A percentile compares a stretch with the other conserved stretches of the same genome.
Evolutionary conservation across 2,888 invertebrate genomes (phyloP).

Genomic region (Synergus japonicus): DNA sequence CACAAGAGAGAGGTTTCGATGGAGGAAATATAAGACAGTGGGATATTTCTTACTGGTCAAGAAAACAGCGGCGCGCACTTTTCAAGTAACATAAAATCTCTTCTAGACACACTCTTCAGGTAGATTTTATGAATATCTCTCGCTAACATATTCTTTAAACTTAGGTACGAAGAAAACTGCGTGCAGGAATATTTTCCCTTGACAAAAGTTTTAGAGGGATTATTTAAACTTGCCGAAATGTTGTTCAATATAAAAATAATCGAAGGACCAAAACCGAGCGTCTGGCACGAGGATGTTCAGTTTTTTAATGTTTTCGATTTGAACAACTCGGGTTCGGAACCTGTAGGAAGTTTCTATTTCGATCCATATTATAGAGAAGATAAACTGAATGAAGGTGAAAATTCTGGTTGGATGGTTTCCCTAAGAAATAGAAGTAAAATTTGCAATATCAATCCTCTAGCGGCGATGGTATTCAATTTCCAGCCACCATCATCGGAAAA

Average conservation of each 20-base stretch:
- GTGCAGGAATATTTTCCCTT: conserved; percentile 91
- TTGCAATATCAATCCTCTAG: conserved; percentile 84
- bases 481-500: conserved; percentile 81
- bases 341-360: conserved; percentile 90
- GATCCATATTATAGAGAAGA: conserved; percentile 88
- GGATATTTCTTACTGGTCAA: conserved; percentile 93
- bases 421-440: conserved; percentile 85
- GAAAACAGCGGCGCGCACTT: conserved; percentile 84
- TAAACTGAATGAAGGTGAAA: conserved; percentile 80
- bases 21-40: conserved; percentile 82
- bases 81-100: conserved; percentile 78
- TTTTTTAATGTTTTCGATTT: conserved; percentile 89
- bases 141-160: conserved; percentile 4
- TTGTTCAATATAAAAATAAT: conserved; percentile 89
- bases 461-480: conserved; percentile 92
- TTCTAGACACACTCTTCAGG: background rate
- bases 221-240: conserved; percentile 87
- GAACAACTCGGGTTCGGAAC: conserved; percentile 79
- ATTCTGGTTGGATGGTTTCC: conserved; percentile 88
- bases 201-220: conserved; percentile 86
- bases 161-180: conserved; percentile 84
- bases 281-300: conserved; percentile 92
- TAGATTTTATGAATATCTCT: background rate
- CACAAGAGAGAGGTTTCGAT: conserved; percentile 77
- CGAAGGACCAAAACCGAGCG: conserved; percentile 82